Base-by-base conservation (phyloP, 2,888 invertebrate species). In the Drosophila atripex region DNA sequence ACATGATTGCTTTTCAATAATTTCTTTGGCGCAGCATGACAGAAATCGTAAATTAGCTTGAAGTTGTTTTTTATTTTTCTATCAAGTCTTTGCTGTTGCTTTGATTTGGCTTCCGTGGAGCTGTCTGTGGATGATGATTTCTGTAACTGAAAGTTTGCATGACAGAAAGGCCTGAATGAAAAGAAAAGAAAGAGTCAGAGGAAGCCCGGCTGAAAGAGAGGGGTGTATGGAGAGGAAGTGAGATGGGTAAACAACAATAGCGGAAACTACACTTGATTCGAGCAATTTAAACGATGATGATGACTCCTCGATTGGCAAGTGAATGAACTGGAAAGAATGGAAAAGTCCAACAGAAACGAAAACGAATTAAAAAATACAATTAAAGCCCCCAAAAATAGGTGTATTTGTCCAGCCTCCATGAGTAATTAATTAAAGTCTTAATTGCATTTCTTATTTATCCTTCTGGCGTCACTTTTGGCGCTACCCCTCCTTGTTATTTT, bases 1-100 rank as follows among this genome's bases (percentile, higher is more conserved):
- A 72, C 71, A 75, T 84, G 65, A 80, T 77, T 75, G 59, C 45
- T 49, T 75, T 68, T 73, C 87, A 71, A 80, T 84, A 78, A 71
- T 80, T 87, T 70, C 66, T 54, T 63, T 46, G 64, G 28, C 73
- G 57, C 59, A 76, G 71, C 71, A 82, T 73, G 80, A 84, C 75
- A 50, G 51, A 68, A 72, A 84, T 72, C 18, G 46, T 63, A 69
- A 77, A 79, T 84, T 77, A 66, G 74, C 56, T 54, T 14, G 49
- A 6, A 50, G 52, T 38, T 74, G 51, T 47, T 38, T 61, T 61
- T 51, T 39, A 35, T 28, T 12, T 41, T 58, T 60, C 68, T 53
- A 18, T 63, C 14, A 47, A 21, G 38, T 39, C n/a, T 4, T 23
- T 3, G 39, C 41, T 45, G 39, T 49, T 72, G 49, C 52, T 52